Conservation (phyloP, 2,797 vertebrate genomes). For the Pygocentrus nattereri region DNA sequence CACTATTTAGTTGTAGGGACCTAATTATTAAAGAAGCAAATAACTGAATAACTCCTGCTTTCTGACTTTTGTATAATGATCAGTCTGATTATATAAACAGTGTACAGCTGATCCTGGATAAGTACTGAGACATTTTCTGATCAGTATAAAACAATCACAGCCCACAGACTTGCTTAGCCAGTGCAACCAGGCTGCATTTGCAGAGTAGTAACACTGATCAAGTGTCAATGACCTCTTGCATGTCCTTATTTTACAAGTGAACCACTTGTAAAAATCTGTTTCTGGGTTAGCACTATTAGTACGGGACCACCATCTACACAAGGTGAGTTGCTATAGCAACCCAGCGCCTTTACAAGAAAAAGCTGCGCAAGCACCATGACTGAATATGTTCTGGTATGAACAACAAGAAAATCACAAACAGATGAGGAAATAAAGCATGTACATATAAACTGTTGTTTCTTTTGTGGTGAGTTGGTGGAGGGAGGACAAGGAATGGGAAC, state of each 20-base stretch:
- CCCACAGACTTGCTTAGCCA: background rate
- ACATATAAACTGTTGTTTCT: slow-evolving; percentile 2
- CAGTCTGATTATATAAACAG: background rate
- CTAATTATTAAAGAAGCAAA: background rate
- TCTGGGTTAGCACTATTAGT: background rate
- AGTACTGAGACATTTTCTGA: background rate
- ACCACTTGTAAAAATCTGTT: slow-evolving; percentile 5
- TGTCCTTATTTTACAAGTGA: background rate
- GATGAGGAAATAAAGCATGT: slow-evolving; percentile 29
- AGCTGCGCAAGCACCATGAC: slow-evolving; percentile 5
- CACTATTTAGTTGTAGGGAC: background rate
- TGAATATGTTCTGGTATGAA: slow-evolving; percentile 28
- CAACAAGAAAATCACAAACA: slow-evolving; percentile 36
- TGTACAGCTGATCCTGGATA: slow-evolving; percentile 5
- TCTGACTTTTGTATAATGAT: background rate
- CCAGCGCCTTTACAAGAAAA: background rate
- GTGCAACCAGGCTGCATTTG: background rate
- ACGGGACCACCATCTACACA: slow-evolving; percentile 2
- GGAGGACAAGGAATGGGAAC: background rate
- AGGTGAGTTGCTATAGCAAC: slow-evolving; percentile 24
- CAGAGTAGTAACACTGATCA: background rate
- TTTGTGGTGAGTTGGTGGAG: background rate
- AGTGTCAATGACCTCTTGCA: background rate
- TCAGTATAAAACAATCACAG: background rate
- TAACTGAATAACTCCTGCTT: background rate